These are phyloP conservation scores for Tetrapedia diversipes DNA, from an alignment of 2,888 invertebrate genomes.

Conservation along the genomic window DNA sequence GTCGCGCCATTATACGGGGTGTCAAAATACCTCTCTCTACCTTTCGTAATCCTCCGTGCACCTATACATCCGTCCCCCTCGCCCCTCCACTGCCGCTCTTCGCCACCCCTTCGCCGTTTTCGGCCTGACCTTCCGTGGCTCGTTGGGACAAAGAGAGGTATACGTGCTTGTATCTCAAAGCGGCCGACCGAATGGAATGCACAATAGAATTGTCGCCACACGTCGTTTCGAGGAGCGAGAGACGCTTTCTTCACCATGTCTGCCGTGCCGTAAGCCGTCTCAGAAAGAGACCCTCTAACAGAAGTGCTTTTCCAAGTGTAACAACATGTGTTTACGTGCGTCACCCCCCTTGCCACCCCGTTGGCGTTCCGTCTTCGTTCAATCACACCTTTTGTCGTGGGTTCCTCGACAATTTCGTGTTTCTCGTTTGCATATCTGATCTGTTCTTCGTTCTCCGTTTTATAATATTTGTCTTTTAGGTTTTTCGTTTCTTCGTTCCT, in stretches of 20 bases:
- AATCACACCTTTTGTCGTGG: conserved; percentile 24
- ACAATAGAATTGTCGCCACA: conserved; percentile 76
- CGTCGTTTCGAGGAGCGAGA: conserved; percentile 66
- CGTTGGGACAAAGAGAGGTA: conserved; percentile 67
- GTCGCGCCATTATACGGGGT: conserved; percentile 80
- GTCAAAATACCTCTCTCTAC: conserved; percentile 81
- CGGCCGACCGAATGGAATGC: conserved; percentile 73
- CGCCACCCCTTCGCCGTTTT: too few species aligned
- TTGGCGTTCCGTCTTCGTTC: conserved; percentile 12
- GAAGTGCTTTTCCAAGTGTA: conserved; percentile 62
- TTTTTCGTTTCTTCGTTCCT: background rate
- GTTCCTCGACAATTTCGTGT: conserved; percentile 18
- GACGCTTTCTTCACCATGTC: conserved; percentile 63
- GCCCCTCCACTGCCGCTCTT: conserved; percentile 24
- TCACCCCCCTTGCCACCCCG: background rate
- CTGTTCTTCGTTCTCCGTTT: background rate
- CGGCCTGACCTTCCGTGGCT: conserved; percentile 49
- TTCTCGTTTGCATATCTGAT: too few species aligned
- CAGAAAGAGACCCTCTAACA: conserved; percentile 59
- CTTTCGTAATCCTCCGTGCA: conserved; percentile 61
- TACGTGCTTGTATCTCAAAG: conserved; percentile 76
- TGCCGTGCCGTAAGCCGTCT: conserved; percentile 62
- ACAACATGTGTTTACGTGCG: conserved; percentile 59
- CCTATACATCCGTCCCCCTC: conserved; percentile 45
- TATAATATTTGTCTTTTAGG: too few species aligned